These are phyloP conservation scores for Conger conger DNA, from an alignment of 2,113 vertebrate genomes.

Conservation along the genomic window DNA sequence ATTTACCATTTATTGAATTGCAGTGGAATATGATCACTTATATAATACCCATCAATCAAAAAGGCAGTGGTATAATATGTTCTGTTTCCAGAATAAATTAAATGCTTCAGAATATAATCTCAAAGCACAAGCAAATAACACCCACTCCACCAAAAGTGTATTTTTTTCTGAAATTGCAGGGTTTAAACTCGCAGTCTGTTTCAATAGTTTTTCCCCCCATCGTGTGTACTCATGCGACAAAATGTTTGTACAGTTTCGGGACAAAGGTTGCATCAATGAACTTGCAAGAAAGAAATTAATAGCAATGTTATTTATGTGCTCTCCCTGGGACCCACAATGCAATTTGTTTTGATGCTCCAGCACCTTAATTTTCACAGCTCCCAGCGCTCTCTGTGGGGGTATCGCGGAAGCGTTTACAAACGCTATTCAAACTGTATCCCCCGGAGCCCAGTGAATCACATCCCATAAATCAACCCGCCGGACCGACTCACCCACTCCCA, in stretches of 20 bases:
- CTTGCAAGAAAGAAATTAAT: neutral
- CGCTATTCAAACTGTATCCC: conserved; percentile 1
- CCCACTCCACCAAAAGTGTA: neutral
- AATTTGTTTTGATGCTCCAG: neutral
- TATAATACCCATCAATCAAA: neutral
- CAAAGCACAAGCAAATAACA: neutral
- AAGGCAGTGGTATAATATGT: neutral
- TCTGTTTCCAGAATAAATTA: neutral
- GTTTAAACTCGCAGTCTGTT: neutral
- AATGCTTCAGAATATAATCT: neutral
- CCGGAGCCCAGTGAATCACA: neutral
- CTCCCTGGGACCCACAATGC: neutral
- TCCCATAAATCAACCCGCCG: conserved; percentile 3
- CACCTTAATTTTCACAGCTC: neutral
- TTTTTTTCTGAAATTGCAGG: neutral
- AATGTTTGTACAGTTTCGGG: neutral
- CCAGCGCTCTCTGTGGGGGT: neutral
- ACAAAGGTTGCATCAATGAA: neutral
- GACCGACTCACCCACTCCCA: neutral
- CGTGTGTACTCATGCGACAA: neutral
- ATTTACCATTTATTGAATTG: neutral
- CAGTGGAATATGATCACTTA: neutral
- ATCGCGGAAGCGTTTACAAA: neutral
- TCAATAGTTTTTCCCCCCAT: neutral
- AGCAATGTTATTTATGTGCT: neutral